Base-by-base conservation (phyloP, 2,797 vertebrate species). In the Melanogrammus aeglefinus region DNA sequence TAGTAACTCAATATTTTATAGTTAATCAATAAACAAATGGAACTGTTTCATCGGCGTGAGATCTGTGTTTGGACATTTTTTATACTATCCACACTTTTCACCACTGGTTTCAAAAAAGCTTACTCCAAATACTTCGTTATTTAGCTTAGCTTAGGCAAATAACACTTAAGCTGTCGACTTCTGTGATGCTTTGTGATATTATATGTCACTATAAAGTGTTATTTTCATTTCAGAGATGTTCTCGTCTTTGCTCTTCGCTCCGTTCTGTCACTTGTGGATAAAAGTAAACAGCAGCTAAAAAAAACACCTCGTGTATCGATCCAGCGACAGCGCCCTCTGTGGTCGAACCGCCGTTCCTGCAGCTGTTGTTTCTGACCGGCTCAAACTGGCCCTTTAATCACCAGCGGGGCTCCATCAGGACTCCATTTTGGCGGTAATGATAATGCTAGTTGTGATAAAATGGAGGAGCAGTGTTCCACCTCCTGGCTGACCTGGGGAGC, bases 1-100 rank as follows among this genome's bases (percentile, higher is more conserved):
- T 92, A 95, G 93, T 93, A 94, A 91, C 89, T 93, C 89, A 87
- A 90, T 93, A 93, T 95, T 95, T 95, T 95, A 91, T 95, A 95
- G 94, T 91, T 93, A 88, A 93, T 92, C 93, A 95, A 94, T 95
- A 95, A 95, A 95, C 86, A 86, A 87, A 91, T 92, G 88, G 85
- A 92, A 91, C 88, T 90, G 83, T 76, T 12, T 83, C 41, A 84
- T 14, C 83, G 39, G 6, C 2, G 7, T 74, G 27, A 41, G 73
- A 79, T 51, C 21, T 73, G 10, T 74, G 13, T 16, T 74, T 24
- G 27, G n/a, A 3, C 18, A n/a, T 9, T 38, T 35, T 38, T 27
- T 47, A 13, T 5, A 18, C 16, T 35, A 63, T 75, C 29, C 47
- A 33, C 47, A 57, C 16, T 44, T 57, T 47, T 47, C 13, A 14